A percentile compares a stretch with the other conserved stretches of the same genome.
phyloP scores from a whole-genome alignment of 2,113 vertebrate species.

The Aix galericulata region DNA sequence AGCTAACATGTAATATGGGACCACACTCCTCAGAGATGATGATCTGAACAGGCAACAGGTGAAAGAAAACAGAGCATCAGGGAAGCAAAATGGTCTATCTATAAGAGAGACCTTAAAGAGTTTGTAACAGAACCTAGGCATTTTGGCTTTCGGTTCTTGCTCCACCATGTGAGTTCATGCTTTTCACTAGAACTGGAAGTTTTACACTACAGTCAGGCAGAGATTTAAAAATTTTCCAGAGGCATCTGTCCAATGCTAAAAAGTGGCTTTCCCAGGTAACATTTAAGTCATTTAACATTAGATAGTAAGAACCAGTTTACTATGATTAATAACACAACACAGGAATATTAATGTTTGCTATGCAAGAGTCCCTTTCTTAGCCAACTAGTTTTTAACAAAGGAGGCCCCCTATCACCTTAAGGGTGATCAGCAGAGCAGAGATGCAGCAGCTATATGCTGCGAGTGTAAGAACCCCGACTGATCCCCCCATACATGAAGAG shows the following conservation, averaged over 20 bases:
- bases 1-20: not conserved
- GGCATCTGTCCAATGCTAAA: not conserved
- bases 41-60: not conserved
- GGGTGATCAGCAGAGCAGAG: not conserved
- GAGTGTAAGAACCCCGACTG: not conserved
- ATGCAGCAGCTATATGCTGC: not conserved
- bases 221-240: not conserved
- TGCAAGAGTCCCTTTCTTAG: not conserved
- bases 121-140: not conserved
- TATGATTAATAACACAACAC: not conserved
- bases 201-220: not conserved
- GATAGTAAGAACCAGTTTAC: not conserved
- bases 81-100: not conserved
- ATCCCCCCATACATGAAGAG: not conserved
- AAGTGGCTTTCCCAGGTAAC: not conserved
- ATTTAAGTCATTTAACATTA: not conserved
- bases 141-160: not conserved
- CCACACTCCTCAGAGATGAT: not conserved
- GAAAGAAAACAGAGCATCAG: not conserved
- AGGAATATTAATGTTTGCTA: not conserved
- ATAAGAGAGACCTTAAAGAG: not conserved
- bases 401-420: not conserved
- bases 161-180: not conserved
- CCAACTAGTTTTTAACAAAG: not conserved
- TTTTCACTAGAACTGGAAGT: not conserved